Percentiles rank a stretch among this genome's conserved stretches.
Evolutionary conservation across 2,113 vertebrate genomes (phyloP).

Genomic region (Dolichotis patagonum): DNA sequence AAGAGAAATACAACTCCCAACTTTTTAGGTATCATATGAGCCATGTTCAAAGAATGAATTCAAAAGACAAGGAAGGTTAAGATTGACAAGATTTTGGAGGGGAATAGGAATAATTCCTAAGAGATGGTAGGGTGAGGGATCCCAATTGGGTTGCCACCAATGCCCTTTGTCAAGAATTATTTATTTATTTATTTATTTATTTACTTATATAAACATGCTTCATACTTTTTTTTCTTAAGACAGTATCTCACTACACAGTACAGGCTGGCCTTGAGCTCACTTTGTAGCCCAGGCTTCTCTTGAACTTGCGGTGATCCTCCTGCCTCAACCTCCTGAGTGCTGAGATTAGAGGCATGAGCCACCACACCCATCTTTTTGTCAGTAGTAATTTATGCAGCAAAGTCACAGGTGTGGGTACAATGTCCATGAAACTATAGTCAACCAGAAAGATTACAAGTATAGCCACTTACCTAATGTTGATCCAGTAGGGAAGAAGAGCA

Average conservation of each 20-base stretch:
- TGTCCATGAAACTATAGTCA: not conserved
- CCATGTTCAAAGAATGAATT: not conserved
- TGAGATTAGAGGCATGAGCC: too few species aligned
- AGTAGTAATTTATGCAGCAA: not conserved
- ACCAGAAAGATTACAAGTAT: not conserved
- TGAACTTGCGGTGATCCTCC: too few species aligned
- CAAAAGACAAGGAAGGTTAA: not conserved
- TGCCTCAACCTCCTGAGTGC: too few species aligned
- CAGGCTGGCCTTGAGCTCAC: too few species aligned
- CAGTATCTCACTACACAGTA: too few species aligned
- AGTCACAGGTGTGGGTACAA: not conserved
- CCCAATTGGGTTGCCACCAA: not conserved
- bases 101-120: not conserved
- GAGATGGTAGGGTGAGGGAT: fast-evolving
- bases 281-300: too few species aligned
- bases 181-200: not conserved
- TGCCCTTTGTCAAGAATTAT: not conserved
- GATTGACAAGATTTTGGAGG: not conserved
- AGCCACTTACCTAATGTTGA: not conserved
- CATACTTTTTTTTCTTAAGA: too few species aligned
- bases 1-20: not conserved
- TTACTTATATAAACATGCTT: too few species aligned
- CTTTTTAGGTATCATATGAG: not conserved
- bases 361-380: too few species aligned
- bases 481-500: not conserved